Evolutionary conservation across 53 echinoderm and acorn worm genomes (phyloP), one percentile per base, ranked within the genome.

Genomic region (Echinometra lucunter): DNA sequence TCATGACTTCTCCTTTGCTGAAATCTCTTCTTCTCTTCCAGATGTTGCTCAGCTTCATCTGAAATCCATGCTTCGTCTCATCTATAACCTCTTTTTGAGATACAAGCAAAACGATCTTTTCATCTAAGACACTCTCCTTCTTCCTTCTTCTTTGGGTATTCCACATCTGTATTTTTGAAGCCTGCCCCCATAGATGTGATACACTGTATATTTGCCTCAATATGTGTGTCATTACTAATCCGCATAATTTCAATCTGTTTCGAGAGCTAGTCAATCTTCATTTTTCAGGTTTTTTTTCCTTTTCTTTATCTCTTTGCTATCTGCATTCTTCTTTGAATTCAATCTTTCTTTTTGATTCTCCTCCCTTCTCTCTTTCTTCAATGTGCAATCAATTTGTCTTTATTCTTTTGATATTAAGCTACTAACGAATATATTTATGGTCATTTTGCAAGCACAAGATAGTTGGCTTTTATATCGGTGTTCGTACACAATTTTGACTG

Each of bases 11-110:
- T 69, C 69, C 19, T 30, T 32, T 69, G 69, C 34, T 49, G 12
- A 85, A 85, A 85, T 47, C 9, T 85, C 4, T 85, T 85, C 27
- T 85, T 85, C 81, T 96, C 44, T 93, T 93, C 9, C 96, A 99
- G 99, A 99, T 95, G 96, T 99, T 70, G 98, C 97, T 49, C 99
- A 99, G 95, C 92, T 94, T 53, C 99, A 99, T 95, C 96, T 98
- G 82, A 99, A 99, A 95, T 99, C 99, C 66, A 96, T 96, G 90
- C 95, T 99, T 58, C 97, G 99, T 44, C 96, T 97, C 91, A 96
- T 99, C 94, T 99, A 99, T 95, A 96, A 95, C 95, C 97, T 99
- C 94, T 99, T 99, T 95, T 96, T 98, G 94, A 99, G 97, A 96
- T 97, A 99, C 95, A 99, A 99, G 94, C 98, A 99, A 95, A 96